Evolutionary conservation across 2,797 vertebrate species (phyloP).

Genomic region (Labroides dimidiatus): DNA sequence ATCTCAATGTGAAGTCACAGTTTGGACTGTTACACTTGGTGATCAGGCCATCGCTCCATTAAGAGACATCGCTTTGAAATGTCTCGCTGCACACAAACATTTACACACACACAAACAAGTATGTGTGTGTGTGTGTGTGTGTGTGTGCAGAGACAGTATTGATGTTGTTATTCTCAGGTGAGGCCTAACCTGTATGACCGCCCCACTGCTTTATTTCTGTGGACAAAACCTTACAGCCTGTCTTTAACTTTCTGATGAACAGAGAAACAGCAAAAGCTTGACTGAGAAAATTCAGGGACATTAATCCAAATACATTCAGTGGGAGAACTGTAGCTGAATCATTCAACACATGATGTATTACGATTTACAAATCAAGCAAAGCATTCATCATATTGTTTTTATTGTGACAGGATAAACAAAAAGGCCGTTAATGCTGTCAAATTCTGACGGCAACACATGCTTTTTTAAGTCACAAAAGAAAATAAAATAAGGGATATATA

Average conservation of each 20-base stretch:
- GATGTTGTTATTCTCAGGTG: slow-evolving; percentile 33
- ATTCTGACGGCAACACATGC: too few relatives aligned
- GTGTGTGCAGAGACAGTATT: slow-evolving; percentile 23
- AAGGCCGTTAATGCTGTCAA: neutral
- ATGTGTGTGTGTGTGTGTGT: too few relatives aligned
- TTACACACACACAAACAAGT: slow-evolving; percentile 25
- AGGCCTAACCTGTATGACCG: slow-evolving; percentile 36
- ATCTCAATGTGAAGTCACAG: slow-evolving; percentile 81
- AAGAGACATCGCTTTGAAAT: slow-evolving; percentile 70
- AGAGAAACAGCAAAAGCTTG: slow-evolving; percentile 13
- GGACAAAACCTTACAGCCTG: slow-evolving; percentile 12
- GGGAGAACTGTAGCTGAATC: slow-evolving; percentile 1
- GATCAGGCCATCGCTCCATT: slow-evolving; percentile 68
- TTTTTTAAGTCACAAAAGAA: too few relatives aligned
- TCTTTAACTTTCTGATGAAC: slow-evolving; percentile 27
- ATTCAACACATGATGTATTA: neutral
- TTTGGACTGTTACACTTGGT: slow-evolving; percentile 65
- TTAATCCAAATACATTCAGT: slow-evolving; percentile 25
- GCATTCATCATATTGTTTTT: neutral
- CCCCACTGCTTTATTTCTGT: slow-evolving; percentile 35
- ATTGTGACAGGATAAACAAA: neutral
- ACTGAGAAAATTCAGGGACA: neutral
- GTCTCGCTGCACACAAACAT: slow-evolving; percentile 38
- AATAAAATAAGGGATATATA: too few relatives aligned
- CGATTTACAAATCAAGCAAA: neutral